A percentile compares a stretch with the other conserved stretches of the same genome.
These are phyloP conservation scores for Aegotheles bennettii DNA, from an alignment of 2,113 vertebrate species.

Conservation along the genomic window DNA sequence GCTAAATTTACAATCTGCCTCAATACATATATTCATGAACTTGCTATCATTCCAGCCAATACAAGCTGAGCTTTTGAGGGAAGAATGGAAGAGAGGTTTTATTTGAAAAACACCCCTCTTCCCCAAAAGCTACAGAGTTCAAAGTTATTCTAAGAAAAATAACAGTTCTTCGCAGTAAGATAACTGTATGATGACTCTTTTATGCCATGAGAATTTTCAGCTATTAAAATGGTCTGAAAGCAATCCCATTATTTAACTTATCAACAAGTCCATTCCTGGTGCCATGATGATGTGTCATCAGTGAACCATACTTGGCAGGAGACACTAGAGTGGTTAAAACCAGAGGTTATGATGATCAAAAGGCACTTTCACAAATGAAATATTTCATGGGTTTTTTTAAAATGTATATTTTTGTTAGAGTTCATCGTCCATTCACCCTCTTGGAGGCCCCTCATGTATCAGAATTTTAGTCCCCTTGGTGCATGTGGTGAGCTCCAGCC, in stretches of 20 bases:
- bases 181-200: conserved; percentile 18
- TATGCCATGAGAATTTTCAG: conserved; percentile 7
- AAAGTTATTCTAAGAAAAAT: conserved; percentile 46
- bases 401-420: not conserved
- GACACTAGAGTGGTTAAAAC: not conserved
- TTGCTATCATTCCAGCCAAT: not conserved
- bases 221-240: conserved; percentile 20
- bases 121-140: not conserved
- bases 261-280: conserved; percentile 16
- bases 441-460: not conserved
- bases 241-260: conserved; percentile 38
- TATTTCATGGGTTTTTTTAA: not conserved
- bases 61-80: not conserved
- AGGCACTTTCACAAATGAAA: not conserved
- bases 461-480: not conserved
- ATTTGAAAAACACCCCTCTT: not conserved
- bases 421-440: not conserved
- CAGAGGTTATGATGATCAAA: not conserved
- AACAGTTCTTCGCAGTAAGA: not conserved
- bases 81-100: not conserved
- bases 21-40: not conserved
- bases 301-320: not conserved
- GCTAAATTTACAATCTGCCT: conserved; percentile 15
- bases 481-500: not conserved
- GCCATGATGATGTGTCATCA: not conserved